A percentile compares a stretch with the other conserved stretches of the same genome.
Evolutionary conservation across 35 echinoderm and acorn worm genomes (phyloP).

Genomic region (Anneissia japonica): DNA sequence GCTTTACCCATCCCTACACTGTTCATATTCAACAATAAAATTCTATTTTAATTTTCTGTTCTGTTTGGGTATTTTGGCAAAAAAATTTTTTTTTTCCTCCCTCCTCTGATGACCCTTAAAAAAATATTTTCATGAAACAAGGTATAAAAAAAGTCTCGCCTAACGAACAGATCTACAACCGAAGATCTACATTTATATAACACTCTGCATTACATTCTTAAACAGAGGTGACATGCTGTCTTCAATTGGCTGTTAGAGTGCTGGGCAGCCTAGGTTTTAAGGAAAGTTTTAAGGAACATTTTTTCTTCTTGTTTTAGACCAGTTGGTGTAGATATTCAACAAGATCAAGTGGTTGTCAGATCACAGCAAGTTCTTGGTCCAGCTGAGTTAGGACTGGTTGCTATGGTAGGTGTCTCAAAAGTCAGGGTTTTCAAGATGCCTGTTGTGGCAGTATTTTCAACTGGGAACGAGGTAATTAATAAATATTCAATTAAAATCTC

Average conservation of each 20-base stretch:
- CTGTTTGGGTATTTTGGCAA: too few species aligned
- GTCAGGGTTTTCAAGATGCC: conserved; percentile 53
- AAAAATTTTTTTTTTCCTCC: too few species aligned
- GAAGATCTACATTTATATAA: too few species aligned
- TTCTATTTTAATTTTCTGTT: too few species aligned
- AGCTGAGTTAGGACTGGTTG: conserved; percentile 74
- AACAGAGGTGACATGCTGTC: background rate
- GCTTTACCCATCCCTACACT: too few species aligned
- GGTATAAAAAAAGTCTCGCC: too few species aligned
- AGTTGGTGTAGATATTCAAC: conserved; percentile 57
- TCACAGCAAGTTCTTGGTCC: conserved; percentile 58
- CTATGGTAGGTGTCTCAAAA: conserved; percentile 68
- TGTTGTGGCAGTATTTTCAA: conserved; percentile 76
- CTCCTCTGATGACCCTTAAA: too few species aligned
- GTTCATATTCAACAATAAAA: too few species aligned
- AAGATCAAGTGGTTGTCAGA: conserved; percentile 51
- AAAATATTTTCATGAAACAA: too few species aligned
- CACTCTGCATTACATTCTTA: background rate
- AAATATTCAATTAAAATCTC: too few species aligned
- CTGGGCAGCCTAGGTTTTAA: background rate
- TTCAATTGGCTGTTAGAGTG: background rate
- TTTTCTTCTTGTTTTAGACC: conserved; percentile 33
- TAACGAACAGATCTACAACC: background rate
- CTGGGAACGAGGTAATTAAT: conserved; percentile 86
- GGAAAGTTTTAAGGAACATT: background rate